These are phyloP conservation scores for Lutjanus erythropterus DNA, from an alignment of 2,113 vertebrate genomes.

Conservation along the genomic window DNA sequence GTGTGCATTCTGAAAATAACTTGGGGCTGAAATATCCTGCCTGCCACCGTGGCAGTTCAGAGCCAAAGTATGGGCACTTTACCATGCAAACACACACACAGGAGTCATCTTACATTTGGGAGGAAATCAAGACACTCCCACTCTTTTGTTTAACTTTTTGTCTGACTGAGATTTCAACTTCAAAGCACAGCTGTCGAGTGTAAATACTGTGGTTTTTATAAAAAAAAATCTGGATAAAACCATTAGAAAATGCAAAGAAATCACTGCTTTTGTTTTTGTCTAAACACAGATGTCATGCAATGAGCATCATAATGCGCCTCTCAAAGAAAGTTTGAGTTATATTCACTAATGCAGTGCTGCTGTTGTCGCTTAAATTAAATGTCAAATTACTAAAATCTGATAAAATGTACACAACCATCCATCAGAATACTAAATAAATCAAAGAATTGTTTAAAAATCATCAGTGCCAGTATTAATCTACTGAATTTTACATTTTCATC, in stretches of 20 bases:
- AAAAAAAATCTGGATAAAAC: background rate
- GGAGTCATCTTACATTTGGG: slow-evolving; percentile 57
- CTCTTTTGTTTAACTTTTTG: slow-evolving; percentile 58
- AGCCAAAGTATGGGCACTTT: slow-evolving; percentile 53
- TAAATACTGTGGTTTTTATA: slow-evolving; percentile 48
- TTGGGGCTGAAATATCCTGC: slow-evolving; percentile 69
- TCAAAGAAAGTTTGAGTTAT: background rate
- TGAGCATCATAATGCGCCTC: background rate
- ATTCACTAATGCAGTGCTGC: background rate
- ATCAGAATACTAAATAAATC: background rate
- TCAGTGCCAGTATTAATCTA: background rate
- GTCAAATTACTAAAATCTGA: background rate
- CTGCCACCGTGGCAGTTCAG: slow-evolving; percentile 72
- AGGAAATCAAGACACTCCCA: slow-evolving; percentile 63
- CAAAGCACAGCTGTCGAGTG: slow-evolving; percentile 33
- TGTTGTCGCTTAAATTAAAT: background rate
- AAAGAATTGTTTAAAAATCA: slow-evolving; percentile 5
- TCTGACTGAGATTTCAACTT: slow-evolving; percentile 45
- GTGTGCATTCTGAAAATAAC: slow-evolving; percentile 73
- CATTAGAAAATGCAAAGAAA: slow-evolving; percentile 2
- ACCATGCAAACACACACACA: slow-evolving; percentile 62
- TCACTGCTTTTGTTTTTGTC: background rate
- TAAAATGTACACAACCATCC: background rate
- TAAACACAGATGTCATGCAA: background rate
- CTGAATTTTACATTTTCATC: slow-evolving; percentile 8